Evolutionary conservation across 1,140 invertebrate species (phyloP), one percentile per base, ranked within the genome.

Genomic region (Laupala kohalensis): DNA sequence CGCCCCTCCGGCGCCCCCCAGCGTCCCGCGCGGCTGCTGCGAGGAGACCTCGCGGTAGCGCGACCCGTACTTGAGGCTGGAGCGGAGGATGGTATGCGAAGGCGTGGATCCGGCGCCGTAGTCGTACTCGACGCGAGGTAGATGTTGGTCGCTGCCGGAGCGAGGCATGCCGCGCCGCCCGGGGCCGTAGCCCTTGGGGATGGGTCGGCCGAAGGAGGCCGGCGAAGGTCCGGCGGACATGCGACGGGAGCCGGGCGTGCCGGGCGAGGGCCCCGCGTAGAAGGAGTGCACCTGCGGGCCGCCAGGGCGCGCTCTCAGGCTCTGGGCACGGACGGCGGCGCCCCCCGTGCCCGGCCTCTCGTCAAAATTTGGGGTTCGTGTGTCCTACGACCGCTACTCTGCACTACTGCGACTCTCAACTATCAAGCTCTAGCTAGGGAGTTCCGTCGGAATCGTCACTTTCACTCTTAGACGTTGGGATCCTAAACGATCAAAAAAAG

Each of bases 131-230:
- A 92, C 90, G 62, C 91, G 83, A 9, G 91, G 91, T 72, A 93
- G 82, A 79, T 93, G 91, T 76, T 94, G 92, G 80, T 93, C 92
- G 4, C 91, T 93, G 25, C 92, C 92, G 66, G 91, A 92, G 70
- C 92, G 84, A 2, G 91, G 67, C 64, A 72, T 72, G 15, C 27
- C 65, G 19, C 71, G 71, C 30, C 53, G 30, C 67, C 71, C 15
- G 19, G 62, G 67, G 65, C 64, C 65, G 69, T 71, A 29, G 15
- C 23, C n/a, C 27, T 68, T 25, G 25, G 53, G 13, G 29, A 70
- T 24, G 25, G 65, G 24, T 23, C 26, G 73, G 28, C 27, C 19
- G 28, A 30, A 29, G 64, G 64, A n/a, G 3, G 65, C 25, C n/a
- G 67, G 67, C 28, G 27, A 62, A 0, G 69, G 68, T 24, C 37